phyloP scores from a whole-genome alignment of 2,113 vertebrate species.

The Neodontobutis hainanensis region DNA sequence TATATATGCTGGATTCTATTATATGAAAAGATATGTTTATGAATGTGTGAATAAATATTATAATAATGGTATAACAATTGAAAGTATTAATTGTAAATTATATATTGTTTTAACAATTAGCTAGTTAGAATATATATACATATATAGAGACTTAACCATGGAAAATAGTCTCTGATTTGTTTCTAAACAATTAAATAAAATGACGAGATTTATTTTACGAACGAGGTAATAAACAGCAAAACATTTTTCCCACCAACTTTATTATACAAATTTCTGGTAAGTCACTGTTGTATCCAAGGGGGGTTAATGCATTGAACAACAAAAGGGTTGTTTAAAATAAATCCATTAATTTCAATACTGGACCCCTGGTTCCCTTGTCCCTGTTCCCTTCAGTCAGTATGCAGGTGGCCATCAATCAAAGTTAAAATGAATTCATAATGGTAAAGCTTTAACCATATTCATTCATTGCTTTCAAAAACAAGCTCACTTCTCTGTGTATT shows the following conservation, averaged over 20 bases:
- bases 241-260: conserved; percentile 73
- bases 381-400: conserved; percentile 30
- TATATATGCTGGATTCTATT: too few relatives aligned
- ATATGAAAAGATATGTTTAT: too few relatives aligned
- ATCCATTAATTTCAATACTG: conserved; percentile 55
- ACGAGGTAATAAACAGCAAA: conserved; percentile 32
- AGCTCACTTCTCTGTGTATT: conserved; percentile 25
- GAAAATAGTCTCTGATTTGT: background rate
- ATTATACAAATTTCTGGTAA: conserved; percentile 81
- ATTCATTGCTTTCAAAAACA: conserved; percentile 61
- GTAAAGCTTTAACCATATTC: conserved; percentile 67
- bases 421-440: conserved; percentile 69
- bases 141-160: too few relatives aligned
- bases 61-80: background rate
- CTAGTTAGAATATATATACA: too few relatives aligned
- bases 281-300: conserved; percentile 74
- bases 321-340: conserved; percentile 61
- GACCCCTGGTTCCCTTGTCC: conserved; percentile 39
- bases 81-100: background rate
- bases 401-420: conserved; percentile 52
- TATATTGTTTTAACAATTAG: too few relatives aligned
- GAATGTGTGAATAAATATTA: too few relatives aligned
- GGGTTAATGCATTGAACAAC: conserved; percentile 66
- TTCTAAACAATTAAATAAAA: background rate
- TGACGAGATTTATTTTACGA: conserved; percentile 1